Conservation (phyloP, 2,888 invertebrate species). For the Germaria angustata region DNA sequence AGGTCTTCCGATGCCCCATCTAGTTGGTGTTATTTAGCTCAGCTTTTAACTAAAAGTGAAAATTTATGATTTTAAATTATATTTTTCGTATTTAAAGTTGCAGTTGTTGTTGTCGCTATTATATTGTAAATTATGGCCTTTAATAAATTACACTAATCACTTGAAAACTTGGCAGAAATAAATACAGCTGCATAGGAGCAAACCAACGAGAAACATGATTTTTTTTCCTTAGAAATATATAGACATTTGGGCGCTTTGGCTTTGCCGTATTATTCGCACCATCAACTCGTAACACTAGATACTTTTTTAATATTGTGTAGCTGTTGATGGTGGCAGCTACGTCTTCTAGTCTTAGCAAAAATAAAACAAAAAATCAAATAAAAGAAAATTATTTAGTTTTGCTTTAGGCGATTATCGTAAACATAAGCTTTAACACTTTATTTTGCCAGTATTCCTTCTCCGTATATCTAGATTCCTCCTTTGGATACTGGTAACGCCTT, state of each 20-base stretch:
- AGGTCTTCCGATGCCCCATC: too few relatives aligned
- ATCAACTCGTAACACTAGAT: background rate
- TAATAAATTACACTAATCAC: constrained; percentile 61
- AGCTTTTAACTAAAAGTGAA: background rate
- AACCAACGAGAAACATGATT: constrained; percentile 6
- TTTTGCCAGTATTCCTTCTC: background rate
- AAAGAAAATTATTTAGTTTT: constrained; percentile 36
- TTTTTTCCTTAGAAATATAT: constrained; percentile 6
- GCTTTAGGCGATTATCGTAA: constrained; percentile 59
- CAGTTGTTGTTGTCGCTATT: constrained; percentile 1
- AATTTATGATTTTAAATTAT: constrained; percentile 51
- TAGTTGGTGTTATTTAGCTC: background rate
- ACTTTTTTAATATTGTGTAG: background rate
- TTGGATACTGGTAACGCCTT: background rate
- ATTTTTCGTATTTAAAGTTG: constrained; percentile 10
- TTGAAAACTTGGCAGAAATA: background rate
- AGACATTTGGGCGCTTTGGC: constrained; percentile 49
- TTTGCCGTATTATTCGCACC: background rate
- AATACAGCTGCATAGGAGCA: background rate
- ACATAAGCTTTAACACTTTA: constrained; percentile 64
- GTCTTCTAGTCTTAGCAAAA: constrained; percentile 29
- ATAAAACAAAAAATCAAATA: background rate
- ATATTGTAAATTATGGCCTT: constrained; percentile 55
- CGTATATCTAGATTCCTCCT: background rate
- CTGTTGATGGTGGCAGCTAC: constrained; percentile 15